Evolutionary conservation across 64 coral and sea anemone genomes (phyloP), one percentile per base, ranked within the genome.

Genomic region (Orbicella faveolata): DNA sequence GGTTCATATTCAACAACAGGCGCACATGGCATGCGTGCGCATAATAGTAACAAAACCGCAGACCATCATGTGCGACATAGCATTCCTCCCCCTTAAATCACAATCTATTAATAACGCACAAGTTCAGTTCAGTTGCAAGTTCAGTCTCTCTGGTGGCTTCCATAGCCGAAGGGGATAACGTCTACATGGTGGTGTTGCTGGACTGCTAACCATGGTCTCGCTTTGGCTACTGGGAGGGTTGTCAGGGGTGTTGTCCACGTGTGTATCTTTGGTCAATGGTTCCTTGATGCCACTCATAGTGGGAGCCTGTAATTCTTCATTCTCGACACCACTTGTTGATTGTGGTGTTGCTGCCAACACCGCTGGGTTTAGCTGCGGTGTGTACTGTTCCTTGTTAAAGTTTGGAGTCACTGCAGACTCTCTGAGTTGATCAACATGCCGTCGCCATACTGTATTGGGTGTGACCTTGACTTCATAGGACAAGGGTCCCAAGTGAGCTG

Each of bases 371-470:
- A 17, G 12, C 63, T 16, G 73, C 73, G 67, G 37, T 44, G 54
- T 63, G 69, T 76, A 57, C 57, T 19, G 76, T 79, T 35, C 2
- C 52, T 53, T 53, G 52, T 53, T 53, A 53, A 17, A 9, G 59
- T 41, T 87, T 78, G 75, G 33, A 80, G 57, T 80, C 23, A 80
- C 26, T 30, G 26, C 78, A 57, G 78, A 80, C 26, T 80, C 79
- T 63, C 79, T 11, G 52, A 92, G 52, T 34, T 92, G 83, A 39
- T 92, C 82, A 63, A 87, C 79, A 54, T 87, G 90, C 69, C 75
- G 34, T 23, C 83, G 75, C 83, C 90, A 92, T 25, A 87, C 70
- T 25, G 66, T 67, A 74, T 75, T 59, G 51, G 91, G 83, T 74
- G 75, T 48, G n/a, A 93, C 91, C 79, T 74, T 21, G 44, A 80